phyloP scores from a whole-genome alignment of 1,140 invertebrate species.

The Acyrthosiphon pisum region DNA sequence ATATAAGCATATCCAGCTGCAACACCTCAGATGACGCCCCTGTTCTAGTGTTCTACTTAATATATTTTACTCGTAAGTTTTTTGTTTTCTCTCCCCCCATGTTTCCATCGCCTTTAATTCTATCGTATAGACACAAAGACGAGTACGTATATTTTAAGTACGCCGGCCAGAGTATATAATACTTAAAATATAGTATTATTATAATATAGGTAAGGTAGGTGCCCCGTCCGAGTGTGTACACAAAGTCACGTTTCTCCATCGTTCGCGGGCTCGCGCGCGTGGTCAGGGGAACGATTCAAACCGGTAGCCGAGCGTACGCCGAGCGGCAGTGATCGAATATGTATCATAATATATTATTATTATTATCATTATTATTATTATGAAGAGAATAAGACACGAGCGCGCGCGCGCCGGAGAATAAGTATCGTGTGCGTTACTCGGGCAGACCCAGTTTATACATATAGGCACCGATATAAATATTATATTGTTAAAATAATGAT shows the following conservation, averaged over 20 bases:
- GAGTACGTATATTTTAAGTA: too few relatives aligned
- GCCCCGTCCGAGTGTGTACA: neutral
- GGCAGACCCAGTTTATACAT: neutral
- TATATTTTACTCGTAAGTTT: neutral
- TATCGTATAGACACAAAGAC: neutral
- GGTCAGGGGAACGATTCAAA: constrained; percentile 22
- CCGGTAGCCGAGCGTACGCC: constrained; percentile 39
- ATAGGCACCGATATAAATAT: too few relatives aligned
- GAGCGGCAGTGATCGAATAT: neutral
- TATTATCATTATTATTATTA: too few relatives aligned
- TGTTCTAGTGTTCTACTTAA: neutral
- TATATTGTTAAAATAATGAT: too few relatives aligned
- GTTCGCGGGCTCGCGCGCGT: constrained; percentile 30
- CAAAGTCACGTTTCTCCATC: constrained; percentile 38
- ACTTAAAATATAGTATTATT: neutral
- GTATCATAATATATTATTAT: neutral
- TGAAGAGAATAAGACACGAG: neutral
- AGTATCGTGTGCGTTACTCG: neutral
- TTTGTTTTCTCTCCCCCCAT: neutral
- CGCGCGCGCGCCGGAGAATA: neutral
- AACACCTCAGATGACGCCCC: too few relatives aligned
- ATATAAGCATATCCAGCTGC: too few relatives aligned
- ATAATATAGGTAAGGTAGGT: neutral
- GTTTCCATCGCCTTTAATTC: neutral
- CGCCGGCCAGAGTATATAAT: neutral